Evolutionary conservation across 2,888 invertebrate genomes (phyloP), one percentile per base, ranked within the genome.

Genomic region (Leptopilina drosophilae): DNA sequence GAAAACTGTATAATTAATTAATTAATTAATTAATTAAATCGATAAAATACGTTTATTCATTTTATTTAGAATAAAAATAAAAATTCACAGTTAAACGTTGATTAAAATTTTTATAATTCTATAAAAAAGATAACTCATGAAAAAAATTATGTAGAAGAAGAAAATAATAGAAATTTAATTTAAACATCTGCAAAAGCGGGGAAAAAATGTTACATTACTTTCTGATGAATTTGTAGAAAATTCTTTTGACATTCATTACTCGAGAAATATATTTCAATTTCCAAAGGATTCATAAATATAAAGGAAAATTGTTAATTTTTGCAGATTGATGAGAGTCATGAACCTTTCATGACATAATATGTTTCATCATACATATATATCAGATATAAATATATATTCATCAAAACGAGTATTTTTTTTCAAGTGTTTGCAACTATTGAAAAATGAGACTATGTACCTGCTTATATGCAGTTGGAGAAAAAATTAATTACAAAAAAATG

Each of bases 301-400:
- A 62, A 20, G 62, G 62, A 9, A 62, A 20, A 62, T n/a, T 62
- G 62, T 62, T 62, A 62, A 62, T 62, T 62, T 62, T 20, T 20
- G n/a, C 7, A 62, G 62, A 62, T 62, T 62, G 20, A 62, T 62
- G 62, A 20, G 62, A 62, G 62, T 62, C 62, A 62, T 62, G 62
- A 62, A 62, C 62, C 9, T 62, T 62, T 62, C 9, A 20, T 62
- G 9, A 15, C 20, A 20, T 62, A 62, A 62, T 20, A 62, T 20
- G 62, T 62, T 62, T 62, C 62, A 20, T 62, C 20, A 62, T 62
- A 20, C 8, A 15, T 7, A 15, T 33, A 33, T 33, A 20, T 20
- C 20, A 33, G 33, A 33, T 33, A 33, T 33, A 33, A 33, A 33
- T 33, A 33, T 2, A 33, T 33, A 33, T 33, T 33, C 33, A 33